A percentile compares a stretch with the other conserved stretches of the same genome.
These are phyloP conservation scores for Condylura cristata DNA, from an alignment of 2,113 vertebrate species.

Conservation along the genomic window DNA sequence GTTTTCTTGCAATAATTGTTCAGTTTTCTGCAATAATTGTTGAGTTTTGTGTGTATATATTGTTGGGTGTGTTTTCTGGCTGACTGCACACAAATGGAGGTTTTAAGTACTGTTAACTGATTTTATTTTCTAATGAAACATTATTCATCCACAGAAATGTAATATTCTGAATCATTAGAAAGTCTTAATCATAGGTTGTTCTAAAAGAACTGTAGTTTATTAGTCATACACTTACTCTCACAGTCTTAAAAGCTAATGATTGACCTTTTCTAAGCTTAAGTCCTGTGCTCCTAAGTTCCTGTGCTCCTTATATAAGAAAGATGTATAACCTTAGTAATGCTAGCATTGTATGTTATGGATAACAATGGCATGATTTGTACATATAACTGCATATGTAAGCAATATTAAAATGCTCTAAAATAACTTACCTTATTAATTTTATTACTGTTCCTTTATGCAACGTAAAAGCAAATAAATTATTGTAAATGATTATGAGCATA, in stretches of 20 bases:
- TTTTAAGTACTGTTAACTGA: slow-evolving; percentile 58
- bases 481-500: neutral
- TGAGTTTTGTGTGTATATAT: slow-evolving; percentile 12
- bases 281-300: neutral
- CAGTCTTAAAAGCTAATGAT: slow-evolving; percentile 21
- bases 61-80: slow-evolving; percentile 33
- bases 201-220: slow-evolving; percentile 32
- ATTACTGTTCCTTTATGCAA: neutral
- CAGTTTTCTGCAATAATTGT: slow-evolving; percentile 42
- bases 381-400: neutral
- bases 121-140: slow-evolving; percentile 66
- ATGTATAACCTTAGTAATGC: neutral
- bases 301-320: neutral
- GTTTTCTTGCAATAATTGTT: slow-evolving; percentile 20
- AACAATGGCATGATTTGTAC: neutral
- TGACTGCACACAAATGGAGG: neutral
- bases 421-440: slow-evolving; percentile 50
- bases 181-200: slow-evolving; percentile 57
- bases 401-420: slow-evolving; percentile 24
- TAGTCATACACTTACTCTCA: slow-evolving; percentile 15
- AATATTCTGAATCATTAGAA: slow-evolving; percentile 54
- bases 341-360: neutral
- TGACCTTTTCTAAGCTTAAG: neutral
- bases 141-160: slow-evolving; percentile 50
- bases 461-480: slow-evolving; percentile 39